Conservation (phyloP, 2,888 invertebrate species). For the Leptinotarsa peninsularis region DNA sequence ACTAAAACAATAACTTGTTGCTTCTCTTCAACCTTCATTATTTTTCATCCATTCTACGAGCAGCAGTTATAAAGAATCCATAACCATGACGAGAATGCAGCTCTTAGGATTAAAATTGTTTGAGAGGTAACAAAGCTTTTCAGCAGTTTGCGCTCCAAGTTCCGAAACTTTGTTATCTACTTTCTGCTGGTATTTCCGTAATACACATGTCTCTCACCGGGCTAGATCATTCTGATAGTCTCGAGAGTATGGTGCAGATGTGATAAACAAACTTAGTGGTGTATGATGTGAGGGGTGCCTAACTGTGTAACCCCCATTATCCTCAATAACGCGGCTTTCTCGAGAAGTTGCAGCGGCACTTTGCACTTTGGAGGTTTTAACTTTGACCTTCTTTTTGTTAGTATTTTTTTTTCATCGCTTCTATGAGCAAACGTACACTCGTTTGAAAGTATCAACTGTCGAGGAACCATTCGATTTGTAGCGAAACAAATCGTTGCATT, state of each 20-base stretch:
- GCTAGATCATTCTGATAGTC: neutral
- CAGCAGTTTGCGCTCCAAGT: constrained; percentile 18
- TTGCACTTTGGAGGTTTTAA: neutral
- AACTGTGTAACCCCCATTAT: no score
- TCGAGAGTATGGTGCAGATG: neutral
- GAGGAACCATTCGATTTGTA: no score
- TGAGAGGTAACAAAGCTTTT: constrained; percentile 24
- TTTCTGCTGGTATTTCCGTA: constrained; percentile 16
- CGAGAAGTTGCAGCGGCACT: no score
- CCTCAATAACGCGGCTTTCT: no score
- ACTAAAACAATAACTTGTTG: neutral
- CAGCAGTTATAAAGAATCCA: neutral
- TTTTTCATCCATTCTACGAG: neutral
- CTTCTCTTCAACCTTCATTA: neutral
- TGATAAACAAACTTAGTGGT: neutral
- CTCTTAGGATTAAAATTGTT: constrained; percentile 18
- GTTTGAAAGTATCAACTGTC: no score
- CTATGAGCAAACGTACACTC: no score
- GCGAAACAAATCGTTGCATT: no score
- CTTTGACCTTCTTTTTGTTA: no score
- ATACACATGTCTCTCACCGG: constrained; percentile 19
- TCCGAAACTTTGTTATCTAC: constrained; percentile 22
- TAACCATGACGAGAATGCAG: constrained; percentile 17
- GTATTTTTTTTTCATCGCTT: no score
- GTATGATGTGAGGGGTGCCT: no score